Evolutionary conservation across 1,140 invertebrate genomes (phyloP), one percentile per base, ranked within the genome.

Genomic region (Protaetia brevitarsis): DNA sequence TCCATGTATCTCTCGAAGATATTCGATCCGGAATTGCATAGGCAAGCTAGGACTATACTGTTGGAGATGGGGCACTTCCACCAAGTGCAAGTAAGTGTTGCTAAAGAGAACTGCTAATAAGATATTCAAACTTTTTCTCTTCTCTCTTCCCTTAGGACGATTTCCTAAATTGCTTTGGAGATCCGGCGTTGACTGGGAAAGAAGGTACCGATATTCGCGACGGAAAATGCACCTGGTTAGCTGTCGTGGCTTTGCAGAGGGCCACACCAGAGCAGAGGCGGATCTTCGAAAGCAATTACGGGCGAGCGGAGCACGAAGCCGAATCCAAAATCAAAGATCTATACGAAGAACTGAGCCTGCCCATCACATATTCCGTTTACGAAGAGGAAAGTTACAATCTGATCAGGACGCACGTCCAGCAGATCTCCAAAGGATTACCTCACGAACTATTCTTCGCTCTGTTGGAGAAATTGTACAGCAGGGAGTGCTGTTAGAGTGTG

Each of bases 1-100:
- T 94, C 93, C 1, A 89, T 98, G 86, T 85, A 92, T 72, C 88
- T 97, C 85, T 88, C 90, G 72, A 87, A 86, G 82, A 87, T 92
- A 13, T 87, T 86, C 57, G 92, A 96, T 80, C 81, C 85, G 13
- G 88, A 93, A 75, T 85, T 89, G 34, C 90, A 93, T 71, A 83
- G 88, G 60, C 89, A 94, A 81, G 92, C 91, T 0, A 91, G 92
- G 79, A 89, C 85, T 0, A 93, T 98, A 73, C 78, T 96, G 0
- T 29, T 97, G 19, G 89, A 96, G 80, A 97, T 98, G 88, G 96
- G 96, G 13, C 89, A 94, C 73, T 95, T 95, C 75, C 98, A 92
- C 76, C 96, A 98, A 88, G 91, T 96, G 26, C 93, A 93, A 82
- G 67, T 71, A 19, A 13, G 64, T 61, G 11, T 23, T 51, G 21